Evolutionary conservation across 2,797 vertebrate genomes (phyloP).

Genomic region (Gymnothorax javanicus): DNA sequence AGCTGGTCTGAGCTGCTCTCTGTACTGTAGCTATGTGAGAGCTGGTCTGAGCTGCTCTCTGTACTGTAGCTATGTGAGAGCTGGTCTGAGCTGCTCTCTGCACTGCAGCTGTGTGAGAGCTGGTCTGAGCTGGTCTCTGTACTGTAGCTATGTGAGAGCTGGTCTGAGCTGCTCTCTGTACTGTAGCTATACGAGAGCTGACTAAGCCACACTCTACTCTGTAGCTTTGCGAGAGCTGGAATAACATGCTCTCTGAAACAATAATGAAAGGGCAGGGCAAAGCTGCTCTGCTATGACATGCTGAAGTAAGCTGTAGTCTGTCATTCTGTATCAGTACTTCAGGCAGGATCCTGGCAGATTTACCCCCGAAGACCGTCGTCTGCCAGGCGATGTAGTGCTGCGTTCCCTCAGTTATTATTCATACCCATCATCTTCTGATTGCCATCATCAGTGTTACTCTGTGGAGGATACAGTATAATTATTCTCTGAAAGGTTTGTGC

Average conservation of each 20-base stretch:
- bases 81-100: too few species aligned
- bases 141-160: neutral
- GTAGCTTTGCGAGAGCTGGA: neutral
- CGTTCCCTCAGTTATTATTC: neutral
- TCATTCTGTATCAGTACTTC: neutral
- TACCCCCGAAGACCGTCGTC: neutral
- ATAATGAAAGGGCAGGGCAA: neutral
- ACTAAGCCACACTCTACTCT: neutral
- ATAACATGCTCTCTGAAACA: neutral
- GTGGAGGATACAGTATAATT: neutral
- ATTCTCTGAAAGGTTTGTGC: neutral
- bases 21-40: neutral
- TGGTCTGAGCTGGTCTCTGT: too few species aligned
- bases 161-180: too few species aligned
- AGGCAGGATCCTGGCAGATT: slow-evolving; percentile 18
- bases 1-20: neutral
- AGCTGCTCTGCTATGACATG: too few species aligned
- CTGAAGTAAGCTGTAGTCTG: too few species aligned
- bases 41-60: neutral
- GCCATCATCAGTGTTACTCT: neutral
- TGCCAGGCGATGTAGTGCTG: neutral
- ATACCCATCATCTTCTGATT: neutral
- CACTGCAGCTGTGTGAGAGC: too few species aligned
- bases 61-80: neutral
- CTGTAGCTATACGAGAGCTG: neutral